Conservation (phyloP, 2,888 invertebrate species). For the Eurois occulta region DNA sequence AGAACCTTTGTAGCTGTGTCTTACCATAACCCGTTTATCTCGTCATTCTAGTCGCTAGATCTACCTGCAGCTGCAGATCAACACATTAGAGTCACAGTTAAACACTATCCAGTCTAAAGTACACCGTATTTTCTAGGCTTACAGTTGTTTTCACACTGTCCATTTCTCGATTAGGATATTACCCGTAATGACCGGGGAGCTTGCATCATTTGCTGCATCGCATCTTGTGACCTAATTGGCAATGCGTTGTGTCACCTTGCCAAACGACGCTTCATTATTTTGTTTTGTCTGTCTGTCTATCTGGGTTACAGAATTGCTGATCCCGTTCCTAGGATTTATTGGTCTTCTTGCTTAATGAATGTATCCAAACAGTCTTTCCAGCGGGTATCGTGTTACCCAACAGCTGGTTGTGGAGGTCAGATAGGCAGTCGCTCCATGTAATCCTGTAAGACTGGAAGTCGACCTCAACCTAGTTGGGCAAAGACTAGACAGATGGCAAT, state of each 20-base stretch:
- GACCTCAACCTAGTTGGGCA: not conserved
- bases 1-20: not conserved
- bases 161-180: conserved; percentile 55
- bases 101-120: conserved; percentile 14
- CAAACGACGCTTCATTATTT: conserved; percentile 47
- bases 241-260: conserved; percentile 54
- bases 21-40: conserved; percentile 27
- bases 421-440: not conserved
- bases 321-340: not conserved
- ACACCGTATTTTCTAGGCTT: conserved; percentile 18
- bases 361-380: not conserved
- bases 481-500: not conserved
- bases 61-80: conserved; percentile 9
- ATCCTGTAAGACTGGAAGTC: not conserved
- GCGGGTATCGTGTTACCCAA: not conserved
- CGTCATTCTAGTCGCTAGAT: conserved; percentile 15
- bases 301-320: not conserved
- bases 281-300: conserved; percentile 9
- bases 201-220: conserved; percentile 55
- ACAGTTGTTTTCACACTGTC: conserved; percentile 38
- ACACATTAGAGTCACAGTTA: conserved; percentile 5
- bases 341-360: not conserved
- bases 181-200: conserved; percentile 51
- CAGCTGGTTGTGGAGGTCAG: not conserved
- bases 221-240: conserved; percentile 63